phyloP scores from a whole-genome alignment of 2,113 vertebrate genomes.

The Notarius quadriscutis region DNA sequence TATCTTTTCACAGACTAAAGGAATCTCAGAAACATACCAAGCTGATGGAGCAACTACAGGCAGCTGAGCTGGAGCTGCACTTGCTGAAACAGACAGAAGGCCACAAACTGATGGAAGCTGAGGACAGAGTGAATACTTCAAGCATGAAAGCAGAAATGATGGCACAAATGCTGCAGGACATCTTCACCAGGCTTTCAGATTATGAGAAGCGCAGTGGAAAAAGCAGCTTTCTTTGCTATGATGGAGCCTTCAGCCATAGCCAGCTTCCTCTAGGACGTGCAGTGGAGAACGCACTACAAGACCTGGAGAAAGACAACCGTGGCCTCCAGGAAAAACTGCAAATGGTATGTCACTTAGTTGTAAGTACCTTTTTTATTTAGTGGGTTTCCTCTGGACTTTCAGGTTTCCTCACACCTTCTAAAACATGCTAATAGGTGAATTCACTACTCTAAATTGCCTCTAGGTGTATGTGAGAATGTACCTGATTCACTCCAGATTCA shows the following conservation, averaged over 20 bases:
- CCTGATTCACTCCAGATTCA: neutral
- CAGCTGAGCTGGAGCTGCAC: constrained; percentile 72
- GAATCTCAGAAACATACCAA: constrained; percentile 71
- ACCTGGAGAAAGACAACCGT: constrained; percentile 64
- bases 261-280: constrained; percentile 60
- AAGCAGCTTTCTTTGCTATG: constrained; percentile 49
- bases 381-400: neutral
- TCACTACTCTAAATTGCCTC: neutral
- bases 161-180: constrained; percentile 67
- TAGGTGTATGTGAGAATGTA: neutral
- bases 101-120: constrained; percentile 72
- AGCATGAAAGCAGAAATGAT: constrained; percentile 66
- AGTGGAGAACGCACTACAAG: constrained; percentile 60
- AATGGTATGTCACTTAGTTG: constrained; percentile 69
- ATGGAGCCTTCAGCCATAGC: constrained; percentile 18
- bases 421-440: neutral
- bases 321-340: constrained; percentile 67
- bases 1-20: constrained; percentile 66
- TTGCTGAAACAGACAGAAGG: constrained; percentile 65
- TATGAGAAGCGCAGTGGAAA: constrained; percentile 63
- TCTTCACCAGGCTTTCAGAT: constrained; percentile 58
- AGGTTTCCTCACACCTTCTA: neutral
- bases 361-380: neutral
- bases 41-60: constrained; percentile 72
- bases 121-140: constrained; percentile 63